Base-by-base conservation (phyloP, 1,140 invertebrate species). In the Drosophila lacteicornis region DNA sequence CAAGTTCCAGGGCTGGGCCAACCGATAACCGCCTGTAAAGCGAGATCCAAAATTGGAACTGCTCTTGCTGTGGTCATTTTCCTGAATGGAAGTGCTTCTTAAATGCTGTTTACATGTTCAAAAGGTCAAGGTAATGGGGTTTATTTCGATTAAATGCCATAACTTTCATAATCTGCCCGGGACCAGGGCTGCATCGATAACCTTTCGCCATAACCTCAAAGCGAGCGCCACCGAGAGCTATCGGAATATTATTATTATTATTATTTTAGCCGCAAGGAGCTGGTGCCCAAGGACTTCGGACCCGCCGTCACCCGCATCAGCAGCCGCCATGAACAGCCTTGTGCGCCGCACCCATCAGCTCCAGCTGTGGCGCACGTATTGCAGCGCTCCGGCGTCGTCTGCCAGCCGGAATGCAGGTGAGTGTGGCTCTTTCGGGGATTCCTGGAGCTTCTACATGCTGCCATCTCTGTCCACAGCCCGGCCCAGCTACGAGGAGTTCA, bases 401-500 rank as follows among this genome's bases (percentile, higher is more conserved):
- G 51, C 84, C 67, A 65, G 59, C 46, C 60, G 46, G 53, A 45
- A 51, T 40, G 9, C 59, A 43, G 59, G 51, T 42, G 50, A 51
- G 60, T 71, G 33, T 1, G 25, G 42, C 51, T 74, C 60, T 66
- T n/a, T 9, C 13, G 15, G 22, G 6, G 62, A 46, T 55, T 22
- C 3, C 9, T 22, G 0, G 43, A 4, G 7, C 25, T 7, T 5
- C 12, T 65, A 19, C 33, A 17, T 6, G 3, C 3, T 19, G 9
- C 4, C 0, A 12, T 33, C 12, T 17, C 9, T 11, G 5, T 27
- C 42, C 15, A n/a, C 40, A 91, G 88, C 43, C 0, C 85, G 69
- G 36, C 61, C 59, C 13, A 76, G 62, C 49, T 92, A 90, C 56
- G 85, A 90, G 55, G 84, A 92, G 43, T 77, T 92, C 46, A 80